These are phyloP conservation scores for Melanchra persicariae DNA, from an alignment of 2,888 invertebrate genomes.

Conservation along the genomic window DNA sequence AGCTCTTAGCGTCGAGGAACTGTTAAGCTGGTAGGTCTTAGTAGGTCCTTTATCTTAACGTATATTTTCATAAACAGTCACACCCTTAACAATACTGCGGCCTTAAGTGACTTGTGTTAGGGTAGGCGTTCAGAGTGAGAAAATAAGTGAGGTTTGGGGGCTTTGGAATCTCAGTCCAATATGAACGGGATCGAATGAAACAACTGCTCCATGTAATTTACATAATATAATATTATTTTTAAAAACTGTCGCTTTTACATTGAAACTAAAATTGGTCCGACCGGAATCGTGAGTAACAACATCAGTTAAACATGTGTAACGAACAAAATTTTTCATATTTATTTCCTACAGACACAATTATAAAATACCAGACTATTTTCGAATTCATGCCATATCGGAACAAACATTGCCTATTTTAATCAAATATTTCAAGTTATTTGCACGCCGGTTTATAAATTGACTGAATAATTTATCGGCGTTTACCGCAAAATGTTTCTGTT, in stretches of 20 bases:
- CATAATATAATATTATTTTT: conserved; percentile 88
- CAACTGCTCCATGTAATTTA: conserved; percentile 80
- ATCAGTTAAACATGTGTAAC: conserved; percentile 72
- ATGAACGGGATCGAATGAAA: conserved; percentile 70
- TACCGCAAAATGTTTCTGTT: neutral
- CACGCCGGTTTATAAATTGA: neutral
- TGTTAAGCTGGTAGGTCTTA: no score
- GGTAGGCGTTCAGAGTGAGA: no score
- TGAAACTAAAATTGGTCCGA: conserved; percentile 87
- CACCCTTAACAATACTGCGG: no score
- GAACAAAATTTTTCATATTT: conserved; percentile 65
- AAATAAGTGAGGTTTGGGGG: no score
- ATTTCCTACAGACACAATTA: conserved; percentile 68
- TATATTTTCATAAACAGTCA: no score
- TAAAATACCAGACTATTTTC: conserved; percentile 4
- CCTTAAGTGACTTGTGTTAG: no score
- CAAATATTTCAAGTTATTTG: neutral
- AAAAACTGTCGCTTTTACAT: conserved; percentile 85
- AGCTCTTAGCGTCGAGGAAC: no score
- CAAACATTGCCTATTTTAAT: neutral
- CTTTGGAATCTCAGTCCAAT: no score
- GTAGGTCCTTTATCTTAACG: no score
- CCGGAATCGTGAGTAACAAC: conserved; percentile 84
- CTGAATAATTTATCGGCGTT: neutral
- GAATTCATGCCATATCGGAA: neutral